Base-by-base conservation (phyloP, 2,888 invertebrate genomes). In the Pseudococcus jackbeardsleyi region DNA sequence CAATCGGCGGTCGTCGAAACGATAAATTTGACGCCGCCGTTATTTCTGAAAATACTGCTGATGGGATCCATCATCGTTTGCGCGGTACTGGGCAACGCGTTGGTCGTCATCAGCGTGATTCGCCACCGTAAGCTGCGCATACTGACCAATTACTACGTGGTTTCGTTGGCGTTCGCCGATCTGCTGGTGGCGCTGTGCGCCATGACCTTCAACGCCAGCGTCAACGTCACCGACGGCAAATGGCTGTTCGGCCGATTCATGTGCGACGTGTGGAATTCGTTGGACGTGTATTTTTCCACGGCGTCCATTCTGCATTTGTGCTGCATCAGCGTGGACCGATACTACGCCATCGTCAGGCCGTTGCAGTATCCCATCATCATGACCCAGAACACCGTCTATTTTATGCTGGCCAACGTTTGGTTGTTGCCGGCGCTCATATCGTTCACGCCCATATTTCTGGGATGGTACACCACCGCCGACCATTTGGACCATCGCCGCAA, bases 111-210 rank as follows among this genome's bases (percentile, higher is more conserved):
- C 90, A 95, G 95, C 90, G 96, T 97, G 42, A 94, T 95, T 90
- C 93, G 96, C 82, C 96, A 96, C 91, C 93, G 96, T 79, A 95
- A 96, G 90, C 93, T 97, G 1, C 93, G 97, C 84, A 96, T 97
- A 89, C 96, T 97, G 91, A 98, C 98, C 86, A 98, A 98, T 92
- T 98, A 97, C 92, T 98, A 98, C 93, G 97, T 98, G 90, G 98
- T 98, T 90, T 97, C 97, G 87, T 92, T 98, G 89, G 98, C 98
- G 0, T 95, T 97, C 91, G 98, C 98, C 64, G 98, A 98, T 91
- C 95, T 98, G 93, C 93, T 98, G 89, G 98, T 98, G 84, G 98
- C 98, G 0, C 92, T 97, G 89, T 96, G 97, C 91, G 97, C 97
- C 90, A 97, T 97, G 97, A 96, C 96, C 89, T 97, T 97, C 92